Evolutionary conservation across 2,888 invertebrate species (phyloP).

Genomic region (Timema podura): DNA sequence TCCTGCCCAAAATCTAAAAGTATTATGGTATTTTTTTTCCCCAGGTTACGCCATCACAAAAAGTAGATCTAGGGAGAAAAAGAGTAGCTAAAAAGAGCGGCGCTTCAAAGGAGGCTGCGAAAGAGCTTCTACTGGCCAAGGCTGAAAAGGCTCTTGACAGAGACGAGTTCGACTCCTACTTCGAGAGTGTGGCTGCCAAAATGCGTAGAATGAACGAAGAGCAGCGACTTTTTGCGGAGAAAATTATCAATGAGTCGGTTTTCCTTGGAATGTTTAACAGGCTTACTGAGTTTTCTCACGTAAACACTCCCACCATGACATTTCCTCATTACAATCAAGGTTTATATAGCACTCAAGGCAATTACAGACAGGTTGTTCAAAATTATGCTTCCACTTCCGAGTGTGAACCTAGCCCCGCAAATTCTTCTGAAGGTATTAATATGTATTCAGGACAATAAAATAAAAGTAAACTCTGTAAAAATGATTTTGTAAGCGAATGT

Average conservation of each 20-base stretch:
- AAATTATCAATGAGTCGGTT: not conserved
- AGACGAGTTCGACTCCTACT: not conserved
- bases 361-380: not conserved
- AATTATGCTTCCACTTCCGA: not conserved
- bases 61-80: not conserved
- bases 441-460: too few relatives aligned
- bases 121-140: not conserved
- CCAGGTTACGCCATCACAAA: not conserved
- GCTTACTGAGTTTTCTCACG: conserved; percentile 1
- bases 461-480: too few relatives aligned
- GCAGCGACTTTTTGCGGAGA: not conserved
- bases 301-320: not conserved
- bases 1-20: too few relatives aligned
- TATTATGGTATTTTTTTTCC: not conserved
- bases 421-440: too few relatives aligned
- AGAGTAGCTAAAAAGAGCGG: not conserved
- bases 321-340: not conserved
- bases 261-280: not conserved
- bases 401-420: not conserved
- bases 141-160: not conserved
- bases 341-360: not conserved
- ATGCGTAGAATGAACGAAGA: not conserved
- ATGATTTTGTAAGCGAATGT: too few relatives aligned
- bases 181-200: not conserved
- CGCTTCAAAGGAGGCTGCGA: not conserved